Conservation (phyloP, 1,140 invertebrate genomes). For the Calycopis cecrops region DNA sequence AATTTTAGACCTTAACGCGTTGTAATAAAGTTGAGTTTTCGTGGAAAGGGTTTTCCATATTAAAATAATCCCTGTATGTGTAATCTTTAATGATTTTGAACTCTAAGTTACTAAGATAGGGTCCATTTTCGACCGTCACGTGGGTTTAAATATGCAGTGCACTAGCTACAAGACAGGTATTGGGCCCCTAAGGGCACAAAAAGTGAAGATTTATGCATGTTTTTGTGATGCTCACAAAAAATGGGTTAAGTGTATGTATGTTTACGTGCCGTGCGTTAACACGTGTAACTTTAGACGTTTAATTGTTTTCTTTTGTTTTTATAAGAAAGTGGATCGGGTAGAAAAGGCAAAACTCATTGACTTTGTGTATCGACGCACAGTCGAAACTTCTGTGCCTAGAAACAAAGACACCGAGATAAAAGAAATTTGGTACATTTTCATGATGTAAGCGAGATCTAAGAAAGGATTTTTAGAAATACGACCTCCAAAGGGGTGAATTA, state of each 20-base stretch:
- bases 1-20: neutral
- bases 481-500: too few species aligned
- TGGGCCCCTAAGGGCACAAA: slow-evolving; percentile 4
- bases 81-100: neutral
- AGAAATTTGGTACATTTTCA: too few species aligned
- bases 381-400: too few species aligned
- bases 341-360: slow-evolving; percentile 3
- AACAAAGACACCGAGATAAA: neutral
- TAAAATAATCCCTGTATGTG: neutral
- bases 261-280: neutral
- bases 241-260: slow-evolving; percentile 1
- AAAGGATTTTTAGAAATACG: too few species aligned
- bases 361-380: neutral
- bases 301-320: neutral
- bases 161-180: slow-evolving; percentile 3
- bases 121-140: neutral
- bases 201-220: slow-evolving; percentile 10
- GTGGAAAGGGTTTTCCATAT: neutral
- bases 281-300: slow-evolving; percentile 7
- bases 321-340: neutral
- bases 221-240: slow-evolving; percentile 9
- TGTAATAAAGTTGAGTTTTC: neutral
- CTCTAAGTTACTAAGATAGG: neutral
- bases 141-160: slow-evolving; percentile 1
- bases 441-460: too few species aligned